Conservation (phyloP, 2,113 vertebrate genomes). For the Mustela lutreola region DNA sequence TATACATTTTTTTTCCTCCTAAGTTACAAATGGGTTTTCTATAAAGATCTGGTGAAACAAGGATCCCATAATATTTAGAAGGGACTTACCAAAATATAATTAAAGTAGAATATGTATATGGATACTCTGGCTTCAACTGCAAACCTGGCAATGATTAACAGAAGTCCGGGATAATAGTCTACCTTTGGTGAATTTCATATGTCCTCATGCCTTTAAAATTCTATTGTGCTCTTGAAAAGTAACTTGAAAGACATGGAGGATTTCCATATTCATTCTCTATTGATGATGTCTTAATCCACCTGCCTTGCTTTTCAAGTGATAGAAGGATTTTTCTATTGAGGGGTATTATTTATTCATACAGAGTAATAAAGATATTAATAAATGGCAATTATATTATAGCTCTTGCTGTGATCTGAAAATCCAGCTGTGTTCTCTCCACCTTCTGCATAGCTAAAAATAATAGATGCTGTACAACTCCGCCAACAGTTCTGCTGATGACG, state of each 20-base stretch:
- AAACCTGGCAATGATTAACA: background rate
- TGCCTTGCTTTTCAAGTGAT: conserved; percentile 43
- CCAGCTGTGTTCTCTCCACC: conserved; percentile 48
- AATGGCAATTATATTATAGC: conserved; percentile 27
- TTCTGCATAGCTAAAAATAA: conserved; percentile 61
- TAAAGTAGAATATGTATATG: background rate
- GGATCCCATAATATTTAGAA: background rate
- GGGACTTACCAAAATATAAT: background rate
- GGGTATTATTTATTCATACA: conserved; percentile 57
- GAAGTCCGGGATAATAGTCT: background rate
- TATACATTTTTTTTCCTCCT: background rate
- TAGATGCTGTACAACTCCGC: background rate
- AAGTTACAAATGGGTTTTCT: background rate
- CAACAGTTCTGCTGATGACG: conserved; percentile 10
- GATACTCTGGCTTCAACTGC: background rate
- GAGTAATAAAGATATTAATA: conserved; percentile 65
- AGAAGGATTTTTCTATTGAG: conserved; percentile 49
- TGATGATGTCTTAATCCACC: background rate
- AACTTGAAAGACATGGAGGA: conserved; percentile 7
- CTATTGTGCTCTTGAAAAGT: background rate
- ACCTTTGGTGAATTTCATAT: background rate
- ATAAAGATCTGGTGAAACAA: background rate
- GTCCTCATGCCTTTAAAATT: background rate
- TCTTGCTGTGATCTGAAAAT: conserved; percentile 34
- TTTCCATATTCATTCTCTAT: conserved; percentile 46